Conservation (phyloP, 2,797 vertebrate genomes). For the Pelobates cultripes region DNA sequence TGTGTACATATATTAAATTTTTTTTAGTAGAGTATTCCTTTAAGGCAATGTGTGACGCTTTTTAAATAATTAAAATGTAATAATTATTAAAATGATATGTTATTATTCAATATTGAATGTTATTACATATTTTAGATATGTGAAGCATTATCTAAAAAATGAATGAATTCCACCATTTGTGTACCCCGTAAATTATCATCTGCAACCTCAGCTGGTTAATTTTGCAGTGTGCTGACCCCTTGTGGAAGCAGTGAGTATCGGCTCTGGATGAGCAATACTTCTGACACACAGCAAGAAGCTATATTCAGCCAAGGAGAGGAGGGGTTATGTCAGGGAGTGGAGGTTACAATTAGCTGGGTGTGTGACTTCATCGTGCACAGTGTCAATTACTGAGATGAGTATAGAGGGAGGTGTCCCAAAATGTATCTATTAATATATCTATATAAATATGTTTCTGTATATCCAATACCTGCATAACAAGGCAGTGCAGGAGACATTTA, state of each 20-base stretch:
- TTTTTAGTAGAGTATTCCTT: too few species aligned
- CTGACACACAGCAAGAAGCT: neutral
- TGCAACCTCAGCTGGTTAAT: neutral
- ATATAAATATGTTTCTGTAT: neutral
- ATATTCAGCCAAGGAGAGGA: neutral
- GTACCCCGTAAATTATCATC: too few species aligned
- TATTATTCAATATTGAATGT: too few species aligned
- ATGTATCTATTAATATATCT: neutral
- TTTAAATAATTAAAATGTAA: too few species aligned
- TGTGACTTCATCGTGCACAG: neutral
- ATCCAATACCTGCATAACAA: too few species aligned
- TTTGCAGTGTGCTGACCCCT: neutral
- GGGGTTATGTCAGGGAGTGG: neutral
- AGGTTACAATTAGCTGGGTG: neutral
- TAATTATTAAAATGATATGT: too few species aligned
- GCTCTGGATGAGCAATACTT: neutral
- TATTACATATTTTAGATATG: too few species aligned
- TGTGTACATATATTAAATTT: too few species aligned
- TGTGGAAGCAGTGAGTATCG: neutral
- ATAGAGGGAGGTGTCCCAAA: neutral
- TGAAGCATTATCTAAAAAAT: too few species aligned
- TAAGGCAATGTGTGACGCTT: too few species aligned
- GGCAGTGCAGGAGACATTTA: too few species aligned
- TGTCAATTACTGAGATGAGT: neutral
- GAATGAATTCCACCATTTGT: too few species aligned